phyloP scores from a whole-genome alignment of 2,888 invertebrate genomes.

The Achlya flavicornis region DNA sequence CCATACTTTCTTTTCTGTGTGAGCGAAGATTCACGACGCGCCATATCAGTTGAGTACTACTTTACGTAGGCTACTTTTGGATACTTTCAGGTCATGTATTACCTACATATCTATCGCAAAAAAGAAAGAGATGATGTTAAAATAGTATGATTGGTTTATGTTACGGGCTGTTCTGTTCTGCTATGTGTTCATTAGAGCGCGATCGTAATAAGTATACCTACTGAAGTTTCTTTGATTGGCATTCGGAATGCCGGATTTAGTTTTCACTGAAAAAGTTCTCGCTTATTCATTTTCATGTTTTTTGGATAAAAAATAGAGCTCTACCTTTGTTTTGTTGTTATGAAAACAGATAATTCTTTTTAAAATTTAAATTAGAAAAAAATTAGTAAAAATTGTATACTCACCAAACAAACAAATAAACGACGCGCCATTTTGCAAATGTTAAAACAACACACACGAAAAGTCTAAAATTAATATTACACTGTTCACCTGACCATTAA shows the following conservation, averaged over 20 bases:
- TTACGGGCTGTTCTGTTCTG: neutral
- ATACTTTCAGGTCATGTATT: too few species aligned
- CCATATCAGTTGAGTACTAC: too few species aligned
- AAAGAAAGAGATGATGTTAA: too few species aligned
- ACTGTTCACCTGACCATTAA: conserved; percentile 46
- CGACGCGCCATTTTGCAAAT: conserved; percentile 45
- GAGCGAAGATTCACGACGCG: too few species aligned
- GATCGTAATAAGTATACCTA: neutral
- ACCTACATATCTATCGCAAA: too few species aligned
- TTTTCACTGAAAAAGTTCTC: neutral
- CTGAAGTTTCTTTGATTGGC: neutral
- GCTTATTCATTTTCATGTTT: too few species aligned
- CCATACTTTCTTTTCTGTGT: too few species aligned
- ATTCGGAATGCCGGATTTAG: neutral
- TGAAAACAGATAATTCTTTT: neutral
- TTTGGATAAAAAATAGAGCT: too few species aligned
- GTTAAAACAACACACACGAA: conserved; percentile 37
- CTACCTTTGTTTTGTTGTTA: too few species aligned
- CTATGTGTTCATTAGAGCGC: neutral
- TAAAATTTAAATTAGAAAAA: neutral
- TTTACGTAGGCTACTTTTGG: too few species aligned
- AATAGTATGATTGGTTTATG: neutral
- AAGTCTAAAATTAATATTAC: conserved; percentile 36
- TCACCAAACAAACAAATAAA: conserved; percentile 53
- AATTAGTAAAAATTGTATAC: conserved; percentile 22